Evolutionary conservation across 2,113 vertebrate species (phyloP).

Genomic region (Nycticryphes semicollaris): DNA sequence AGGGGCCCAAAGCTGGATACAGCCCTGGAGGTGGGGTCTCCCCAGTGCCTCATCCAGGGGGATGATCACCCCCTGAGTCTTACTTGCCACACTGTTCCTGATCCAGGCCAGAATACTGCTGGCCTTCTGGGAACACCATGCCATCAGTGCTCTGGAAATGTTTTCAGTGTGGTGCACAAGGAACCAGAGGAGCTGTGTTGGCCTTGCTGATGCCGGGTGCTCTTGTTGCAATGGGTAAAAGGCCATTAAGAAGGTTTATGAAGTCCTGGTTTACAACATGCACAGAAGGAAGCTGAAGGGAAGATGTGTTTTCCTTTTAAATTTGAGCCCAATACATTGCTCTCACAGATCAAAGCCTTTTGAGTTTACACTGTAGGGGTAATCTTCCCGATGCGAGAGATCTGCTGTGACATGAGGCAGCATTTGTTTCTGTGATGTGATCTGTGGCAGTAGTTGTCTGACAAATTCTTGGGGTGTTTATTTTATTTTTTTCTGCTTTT

Average conservation of each 20-base stretch:
- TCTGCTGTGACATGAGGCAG: background rate
- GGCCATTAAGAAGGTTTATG: background rate
- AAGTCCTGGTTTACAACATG: background rate
- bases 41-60: no score
- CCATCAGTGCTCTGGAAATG: background rate
- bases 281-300: background rate
- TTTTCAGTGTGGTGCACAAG: background rate
- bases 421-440: conserved; percentile 11
- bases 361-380: background rate
- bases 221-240: background rate
- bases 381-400: background rate
- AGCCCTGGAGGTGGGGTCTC: no score
- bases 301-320: background rate
- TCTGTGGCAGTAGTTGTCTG: conserved; percentile 19
- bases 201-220: background rate
- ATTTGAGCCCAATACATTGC: background rate
- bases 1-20: no score
- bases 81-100: no score
- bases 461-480: background rate
- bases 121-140: no score
- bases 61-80: no score
- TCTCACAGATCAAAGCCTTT: background rate
- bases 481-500: background rate
- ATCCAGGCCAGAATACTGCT: no score
- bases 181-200: background rate